These are phyloP conservation scores for Cryptomyrus ogoouensis DNA, from an alignment of 2,113 vertebrate genomes.

Conservation along the genomic window DNA sequence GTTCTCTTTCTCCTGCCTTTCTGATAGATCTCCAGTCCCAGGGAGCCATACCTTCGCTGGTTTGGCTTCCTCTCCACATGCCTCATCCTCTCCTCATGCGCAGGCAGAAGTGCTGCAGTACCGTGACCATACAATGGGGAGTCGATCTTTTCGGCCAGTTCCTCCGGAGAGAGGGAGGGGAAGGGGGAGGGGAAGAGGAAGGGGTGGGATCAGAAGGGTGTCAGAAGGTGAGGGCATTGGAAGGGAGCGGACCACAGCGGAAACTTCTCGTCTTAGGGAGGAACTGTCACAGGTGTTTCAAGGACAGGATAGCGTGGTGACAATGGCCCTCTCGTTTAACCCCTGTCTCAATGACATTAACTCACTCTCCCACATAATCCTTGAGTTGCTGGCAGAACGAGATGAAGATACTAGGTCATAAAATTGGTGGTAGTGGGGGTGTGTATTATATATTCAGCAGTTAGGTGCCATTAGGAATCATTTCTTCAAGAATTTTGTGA, in stretches of 20 bases:
- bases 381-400: constrained; percentile 49
- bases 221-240: neutral
- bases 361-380: constrained; percentile 63
- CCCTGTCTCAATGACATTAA: constrained; percentile 64
- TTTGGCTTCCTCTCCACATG: constrained; percentile 3
- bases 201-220: constrained; percentile 12
- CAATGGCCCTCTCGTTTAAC: constrained; percentile 66
- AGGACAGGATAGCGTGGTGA: constrained; percentile 68
- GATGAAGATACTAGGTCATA: neutral
- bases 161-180: neutral
- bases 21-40: constrained; percentile 38
- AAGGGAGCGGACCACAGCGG: constrained; percentile 39
- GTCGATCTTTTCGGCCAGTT: neutral
- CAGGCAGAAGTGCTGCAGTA: constrained; percentile 52
- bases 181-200: neutral
- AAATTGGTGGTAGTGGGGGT: neutral
- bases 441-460: too few species aligned
- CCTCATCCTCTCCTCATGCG: constrained; percentile 9
- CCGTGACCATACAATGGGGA: constrained; percentile 41
- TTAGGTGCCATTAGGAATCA: neutral
- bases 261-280: constrained; percentile 59
- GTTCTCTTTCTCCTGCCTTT: neutral
- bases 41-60: constrained; percentile 52
- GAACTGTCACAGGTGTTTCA: constrained; percentile 67
- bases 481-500: neutral